Conservation (phyloP, 2,113 vertebrate species). For the Neotragus pygmaeus region DNA sequence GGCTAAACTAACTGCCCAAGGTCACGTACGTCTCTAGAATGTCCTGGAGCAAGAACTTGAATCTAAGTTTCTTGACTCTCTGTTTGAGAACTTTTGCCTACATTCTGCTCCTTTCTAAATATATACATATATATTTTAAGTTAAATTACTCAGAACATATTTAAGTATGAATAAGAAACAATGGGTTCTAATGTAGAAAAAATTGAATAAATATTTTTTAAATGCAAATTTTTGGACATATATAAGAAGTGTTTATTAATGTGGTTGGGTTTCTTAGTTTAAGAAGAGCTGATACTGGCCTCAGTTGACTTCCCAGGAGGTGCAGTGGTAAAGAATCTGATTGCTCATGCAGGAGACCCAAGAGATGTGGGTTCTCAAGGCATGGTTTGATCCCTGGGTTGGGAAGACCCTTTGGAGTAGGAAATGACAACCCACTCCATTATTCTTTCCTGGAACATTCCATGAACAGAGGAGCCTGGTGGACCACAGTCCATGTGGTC, state of each 20-base stretch:
- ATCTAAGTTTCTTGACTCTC: neutral
- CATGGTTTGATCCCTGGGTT: neutral
- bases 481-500: neutral
- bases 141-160: neutral
- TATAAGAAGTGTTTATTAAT: neutral
- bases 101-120: neutral
- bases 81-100: neutral
- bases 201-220: neutral
- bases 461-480: neutral
- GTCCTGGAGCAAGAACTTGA: neutral
- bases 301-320: neutral
- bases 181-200: neutral
- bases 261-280: neutral
- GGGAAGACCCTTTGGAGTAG: neutral
- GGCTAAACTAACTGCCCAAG: neutral
- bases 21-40: neutral
- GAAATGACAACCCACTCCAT: neutral
- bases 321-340: neutral
- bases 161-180: neutral
- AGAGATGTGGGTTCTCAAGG: neutral
- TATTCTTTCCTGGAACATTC: neutral
- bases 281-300: neutral
- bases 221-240: neutral
- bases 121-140: neutral
- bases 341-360: neutral